Evolutionary conservation across 1,140 invertebrate genomes (phyloP).

Genomic region (Drosophila guanche): DNA sequence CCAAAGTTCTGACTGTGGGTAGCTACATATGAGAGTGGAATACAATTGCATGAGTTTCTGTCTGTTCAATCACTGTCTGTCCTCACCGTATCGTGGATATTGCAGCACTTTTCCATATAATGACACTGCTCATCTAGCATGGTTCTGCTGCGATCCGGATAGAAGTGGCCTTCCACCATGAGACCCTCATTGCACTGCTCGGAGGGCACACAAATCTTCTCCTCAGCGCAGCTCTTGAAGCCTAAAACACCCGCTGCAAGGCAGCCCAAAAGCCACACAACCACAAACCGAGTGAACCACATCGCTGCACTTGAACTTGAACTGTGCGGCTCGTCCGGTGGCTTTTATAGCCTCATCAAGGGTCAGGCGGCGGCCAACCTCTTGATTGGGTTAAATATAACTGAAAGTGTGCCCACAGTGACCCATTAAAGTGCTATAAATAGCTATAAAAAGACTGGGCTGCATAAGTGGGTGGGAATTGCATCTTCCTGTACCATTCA

Average conservation of each 20-base stretch:
- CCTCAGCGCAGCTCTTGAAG: conserved; percentile 40
- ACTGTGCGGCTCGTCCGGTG: conserved; percentile 3
- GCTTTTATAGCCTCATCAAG: conserved; percentile 54
- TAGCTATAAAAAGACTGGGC: conserved; percentile 16
- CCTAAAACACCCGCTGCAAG: neutral
- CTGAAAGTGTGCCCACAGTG: conserved; percentile 15
- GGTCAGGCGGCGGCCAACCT: conserved; percentile 12
- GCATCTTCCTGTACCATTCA: too few species aligned
- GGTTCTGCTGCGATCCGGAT: conserved; percentile 54
- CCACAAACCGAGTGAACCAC: conserved; percentile 1
- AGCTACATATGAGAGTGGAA: conserved; percentile 11
- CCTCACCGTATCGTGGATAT: conserved; percentile 38
- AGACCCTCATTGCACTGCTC: conserved; percentile 56
- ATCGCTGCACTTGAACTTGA: conserved; percentile 42
- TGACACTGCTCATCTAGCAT: conserved; percentile 47
- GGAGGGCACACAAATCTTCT: conserved; percentile 54
- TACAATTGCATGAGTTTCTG: too few species aligned
- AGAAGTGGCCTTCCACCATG: conserved; percentile 48
- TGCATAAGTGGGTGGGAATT: conserved; percentile 5
- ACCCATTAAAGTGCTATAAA: conserved; percentile 52
- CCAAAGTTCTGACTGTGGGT: neutral
- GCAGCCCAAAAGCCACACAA: neutral
- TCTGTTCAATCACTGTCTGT: too few species aligned
- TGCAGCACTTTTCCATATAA: conserved; percentile 68
- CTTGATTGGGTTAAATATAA: conserved; percentile 72